Base-by-base conservation (phyloP, 2,113 vertebrate genomes). In the Apus apus region DNA sequence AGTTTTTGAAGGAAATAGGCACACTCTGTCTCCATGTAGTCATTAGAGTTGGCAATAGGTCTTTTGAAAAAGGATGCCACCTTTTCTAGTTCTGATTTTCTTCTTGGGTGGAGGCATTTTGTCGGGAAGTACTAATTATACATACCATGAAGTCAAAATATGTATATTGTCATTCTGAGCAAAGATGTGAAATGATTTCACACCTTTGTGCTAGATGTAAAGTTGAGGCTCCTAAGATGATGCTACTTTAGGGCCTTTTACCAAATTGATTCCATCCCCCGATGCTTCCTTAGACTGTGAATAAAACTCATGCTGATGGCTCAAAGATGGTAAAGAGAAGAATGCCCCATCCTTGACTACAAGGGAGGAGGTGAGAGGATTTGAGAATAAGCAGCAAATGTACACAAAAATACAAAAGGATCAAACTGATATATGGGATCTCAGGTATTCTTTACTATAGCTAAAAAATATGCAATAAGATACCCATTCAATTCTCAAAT, bases 91-190 rank as follows among this genome's bases (percentile, higher is more conserved):
- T 77, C 32, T 34, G 27, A 21, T 70, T 77, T 88, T 70, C 25
- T 66, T 68, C 40, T 27, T 23, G 3, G 12, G 11, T 9, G 12
- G 21, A 40, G 43, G 23, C 16, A 29, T 58, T 79, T n/a, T n/a
- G 8, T 15, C 66, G 10, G n/a, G 27, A 90, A 80, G n/a, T 34
- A 40, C 4, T 54, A 70, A 48, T 50, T 32, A 17, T 2, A 30
- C 0, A 1, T 21, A 43, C 3, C 1, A 0, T 17, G 18, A 27
- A 67, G 36, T 32, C 40, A 78, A 78, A 64, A 78, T 25, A 34
- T 1, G 1, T 38, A 25, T 7, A 11, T 56, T 83, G 30, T 3
- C 13, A 18, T 74, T 66, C 18, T 15, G 36, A 77, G 40, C 4
- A 71, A 45, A 40, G 12, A 5, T 19, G 9, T 40, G 19, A 84